A percentile compares a stretch with the other conserved stretches of the same genome.
These are phyloP conservation scores for Heliconius aoede DNA, from an alignment of 2,888 invertebrate species.

Conservation along the genomic window DNA sequence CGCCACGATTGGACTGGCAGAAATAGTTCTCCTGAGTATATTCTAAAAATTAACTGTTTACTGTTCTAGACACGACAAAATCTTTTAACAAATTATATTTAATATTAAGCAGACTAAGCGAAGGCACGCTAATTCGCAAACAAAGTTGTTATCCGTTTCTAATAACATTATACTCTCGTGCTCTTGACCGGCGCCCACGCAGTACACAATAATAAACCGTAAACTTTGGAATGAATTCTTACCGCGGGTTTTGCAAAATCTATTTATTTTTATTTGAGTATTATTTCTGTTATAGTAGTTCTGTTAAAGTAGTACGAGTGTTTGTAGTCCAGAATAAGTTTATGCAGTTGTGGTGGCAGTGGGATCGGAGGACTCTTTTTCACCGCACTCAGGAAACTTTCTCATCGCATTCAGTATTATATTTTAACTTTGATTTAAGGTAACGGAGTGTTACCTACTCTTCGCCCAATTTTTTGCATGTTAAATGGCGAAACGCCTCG, in stretches of 20 bases:
- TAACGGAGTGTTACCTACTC: too few relatives aligned
- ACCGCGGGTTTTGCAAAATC: neutral
- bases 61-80: neutral
- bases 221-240: neutral
- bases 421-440: too few relatives aligned
- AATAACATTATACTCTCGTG: neutral
- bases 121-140: neutral
- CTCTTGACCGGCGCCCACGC: slow-evolving; percentile 9
- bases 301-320: too few relatives aligned
- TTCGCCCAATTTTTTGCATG: too few relatives aligned
- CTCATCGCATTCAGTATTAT: too few relatives aligned
- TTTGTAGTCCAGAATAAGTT: too few relatives aligned
- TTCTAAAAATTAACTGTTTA: neutral
- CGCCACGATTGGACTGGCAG: too few relatives aligned
- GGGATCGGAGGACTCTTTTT: too few relatives aligned
- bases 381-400: too few relatives aligned
- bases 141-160: neutral
- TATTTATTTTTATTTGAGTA: neutral
- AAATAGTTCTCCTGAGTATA: neutral
- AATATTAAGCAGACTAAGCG: neutral
- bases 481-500: too few relatives aligned
- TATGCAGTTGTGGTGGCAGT: too few relatives aligned
- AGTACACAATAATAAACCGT: neutral
- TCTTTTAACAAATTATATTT: neutral
- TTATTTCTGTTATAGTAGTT: neutral